phyloP scores from a whole-genome alignment of 1,140 invertebrate genomes.

The Cydia splendana region DNA sequence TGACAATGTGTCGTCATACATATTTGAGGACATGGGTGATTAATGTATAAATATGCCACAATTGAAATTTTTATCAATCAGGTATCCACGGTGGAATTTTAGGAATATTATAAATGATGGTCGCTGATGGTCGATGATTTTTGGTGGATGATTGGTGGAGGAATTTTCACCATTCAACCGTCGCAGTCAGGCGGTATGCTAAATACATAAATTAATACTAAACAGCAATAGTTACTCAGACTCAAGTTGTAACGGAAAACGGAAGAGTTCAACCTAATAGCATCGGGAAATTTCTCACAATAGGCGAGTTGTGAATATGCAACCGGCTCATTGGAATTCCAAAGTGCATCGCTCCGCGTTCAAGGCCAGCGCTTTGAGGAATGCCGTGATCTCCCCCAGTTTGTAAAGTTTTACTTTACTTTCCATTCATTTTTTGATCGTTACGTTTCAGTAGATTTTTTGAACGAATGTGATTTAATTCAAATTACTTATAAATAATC shows the following conservation, averaged over 20 bases:
- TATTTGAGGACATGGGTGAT: too few relatives aligned
- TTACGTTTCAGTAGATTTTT: background rate
- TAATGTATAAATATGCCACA: too few relatives aligned
- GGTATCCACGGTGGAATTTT: too few relatives aligned
- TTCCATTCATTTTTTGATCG: slow-evolving; percentile 12
- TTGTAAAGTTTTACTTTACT: background rate
- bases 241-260: background rate
- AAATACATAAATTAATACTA: background rate
- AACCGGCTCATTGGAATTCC: slow-evolving; percentile 25
- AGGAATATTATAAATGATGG: too few relatives aligned
- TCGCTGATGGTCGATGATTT: too few relatives aligned
- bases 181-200: background rate
- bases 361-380: slow-evolving; percentile 22
- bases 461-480: too few relatives aligned
- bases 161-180: background rate
- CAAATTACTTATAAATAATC: too few relatives aligned
- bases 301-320: slow-evolving; percentile 12
- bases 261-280: slow-evolving; percentile 8
- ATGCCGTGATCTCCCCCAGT: slow-evolving; percentile 1
- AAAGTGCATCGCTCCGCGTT: slow-evolving; percentile 7
- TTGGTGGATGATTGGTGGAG: too few relatives aligned
- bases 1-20: too few relatives aligned
- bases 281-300: slow-evolving; percentile 10
- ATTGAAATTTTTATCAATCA: too few relatives aligned
- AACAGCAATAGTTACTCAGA: background rate